A percentile compares a stretch with the other conserved stretches of the same genome.
Evolutionary conservation across 2,797 vertebrate species (phyloP).

Genomic region (Hyperoplus lanceolatus): DNA sequence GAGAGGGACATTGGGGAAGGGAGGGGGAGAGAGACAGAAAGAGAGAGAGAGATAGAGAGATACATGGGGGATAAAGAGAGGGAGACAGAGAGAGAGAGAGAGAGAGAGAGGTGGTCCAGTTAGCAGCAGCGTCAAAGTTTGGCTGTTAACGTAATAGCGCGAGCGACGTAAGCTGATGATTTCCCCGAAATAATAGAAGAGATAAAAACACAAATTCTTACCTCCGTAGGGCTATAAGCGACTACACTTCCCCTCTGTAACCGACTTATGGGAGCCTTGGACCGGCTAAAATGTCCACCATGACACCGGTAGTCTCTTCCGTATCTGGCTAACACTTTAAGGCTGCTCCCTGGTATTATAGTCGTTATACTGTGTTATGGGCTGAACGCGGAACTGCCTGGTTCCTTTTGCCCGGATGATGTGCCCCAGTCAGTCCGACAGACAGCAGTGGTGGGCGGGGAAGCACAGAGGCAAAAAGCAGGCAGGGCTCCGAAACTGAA

Average conservation of each 20-base stretch:
- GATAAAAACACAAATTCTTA: constrained; percentile 42
- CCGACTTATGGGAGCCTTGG: constrained; percentile 46
- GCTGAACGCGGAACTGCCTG: constrained; percentile 72
- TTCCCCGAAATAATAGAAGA: constrained; percentile 25
- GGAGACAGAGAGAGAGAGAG: background rate
- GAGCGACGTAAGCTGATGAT: constrained; percentile 51
- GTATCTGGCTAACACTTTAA: background rate
- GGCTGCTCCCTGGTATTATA: constrained; percentile 16
- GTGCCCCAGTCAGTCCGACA: constrained; percentile 71
- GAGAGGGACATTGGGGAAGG: background rate
- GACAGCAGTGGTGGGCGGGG: constrained; percentile 53
- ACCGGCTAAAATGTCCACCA: constrained; percentile 58
- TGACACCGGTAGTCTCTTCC: constrained; percentile 50
- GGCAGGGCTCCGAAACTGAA: constrained; percentile 71
- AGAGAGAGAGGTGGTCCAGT: constrained; percentile 47
- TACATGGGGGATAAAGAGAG: background rate
- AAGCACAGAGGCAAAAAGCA: constrained; percentile 42
- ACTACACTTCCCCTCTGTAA: constrained; percentile 26
- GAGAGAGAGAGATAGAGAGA: background rate
- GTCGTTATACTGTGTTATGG: constrained; percentile 13
- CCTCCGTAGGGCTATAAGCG: constrained; percentile 32
- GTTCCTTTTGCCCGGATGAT: constrained; percentile 28
- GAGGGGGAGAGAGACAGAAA: constrained; percentile 1
- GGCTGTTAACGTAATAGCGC: constrained; percentile 54
- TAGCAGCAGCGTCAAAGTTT: constrained; percentile 75